Percentiles rank a stretch among this genome's conserved stretches.
These are phyloP conservation scores for Salarias fasciatus DNA, from an alignment of 2,797 vertebrate genomes.

Conservation along the genomic window DNA sequence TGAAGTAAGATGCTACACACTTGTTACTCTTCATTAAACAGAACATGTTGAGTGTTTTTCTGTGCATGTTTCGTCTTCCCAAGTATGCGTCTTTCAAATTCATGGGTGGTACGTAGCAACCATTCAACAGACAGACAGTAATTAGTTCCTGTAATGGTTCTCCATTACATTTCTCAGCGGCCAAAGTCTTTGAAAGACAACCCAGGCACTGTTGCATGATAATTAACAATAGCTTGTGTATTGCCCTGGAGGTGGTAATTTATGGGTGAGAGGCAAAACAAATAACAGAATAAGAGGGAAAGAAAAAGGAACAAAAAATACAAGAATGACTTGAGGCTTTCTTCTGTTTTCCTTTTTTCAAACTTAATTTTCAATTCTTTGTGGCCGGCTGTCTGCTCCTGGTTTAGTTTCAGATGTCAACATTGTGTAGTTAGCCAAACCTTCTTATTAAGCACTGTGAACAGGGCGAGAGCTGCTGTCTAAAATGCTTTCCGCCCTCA, in stretches of 20 bases:
- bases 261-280: constrained; percentile 38
- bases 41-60: constrained; percentile 37
- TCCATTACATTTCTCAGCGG: constrained; percentile 72
- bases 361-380: constrained; percentile 4
- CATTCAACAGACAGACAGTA: constrained; percentile 75
- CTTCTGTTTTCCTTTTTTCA: background rate
- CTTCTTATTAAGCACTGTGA: constrained; percentile 5
- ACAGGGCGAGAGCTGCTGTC: constrained; percentile 15
- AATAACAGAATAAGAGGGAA: constrained; percentile 11
- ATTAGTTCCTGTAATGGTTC: constrained; percentile 77
- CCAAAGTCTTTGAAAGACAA: constrained; percentile 70
- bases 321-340: constrained; percentile 19
- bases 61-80: constrained; percentile 39
- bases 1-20: constrained; percentile 38
- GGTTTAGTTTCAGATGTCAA: constrained; percentile 5
- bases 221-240: constrained; percentile 66
- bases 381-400: background rate
- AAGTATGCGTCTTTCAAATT: constrained; percentile 62
- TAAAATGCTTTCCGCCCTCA: constrained; percentile 12
- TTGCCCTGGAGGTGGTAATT: constrained; percentile 58
- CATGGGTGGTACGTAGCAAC: constrained; percentile 63
- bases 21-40: constrained; percentile 58
- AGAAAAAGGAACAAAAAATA: background rate
- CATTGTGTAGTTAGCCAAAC: background rate
- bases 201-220: constrained; percentile 56